Evolutionary conservation across 2,797 vertebrate genomes (phyloP).

Genomic region (Alosa sapidissima): DNA sequence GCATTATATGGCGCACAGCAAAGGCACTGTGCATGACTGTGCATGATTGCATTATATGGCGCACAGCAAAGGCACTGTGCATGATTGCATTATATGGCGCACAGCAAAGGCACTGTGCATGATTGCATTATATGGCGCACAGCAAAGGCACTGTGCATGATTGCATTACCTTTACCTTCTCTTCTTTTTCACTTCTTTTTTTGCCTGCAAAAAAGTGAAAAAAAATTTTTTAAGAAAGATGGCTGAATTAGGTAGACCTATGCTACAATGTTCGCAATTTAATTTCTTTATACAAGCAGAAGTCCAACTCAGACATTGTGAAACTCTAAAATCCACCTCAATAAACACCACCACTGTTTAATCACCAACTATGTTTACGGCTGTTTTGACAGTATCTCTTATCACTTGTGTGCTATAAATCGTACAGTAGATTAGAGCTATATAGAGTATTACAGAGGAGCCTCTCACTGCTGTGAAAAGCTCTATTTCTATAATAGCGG

Average conservation of each 20-base stretch:
- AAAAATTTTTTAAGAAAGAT: not conserved
- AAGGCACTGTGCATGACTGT: not conserved
- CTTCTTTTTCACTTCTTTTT: conserved; percentile 90
- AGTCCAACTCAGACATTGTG: not conserved
- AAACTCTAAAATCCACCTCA: not conserved
- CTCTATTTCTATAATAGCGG: not conserved
- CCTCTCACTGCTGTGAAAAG: not conserved
- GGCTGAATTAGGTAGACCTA: not conserved
- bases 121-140: no score
- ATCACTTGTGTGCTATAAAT: not conserved
- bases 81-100: no score
- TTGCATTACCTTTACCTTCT: conserved; percentile 74
- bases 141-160: no score
- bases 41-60: no score
- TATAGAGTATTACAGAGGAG: not conserved
- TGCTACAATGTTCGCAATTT: no score
- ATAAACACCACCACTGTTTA: not conserved
- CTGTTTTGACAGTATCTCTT: not conserved
- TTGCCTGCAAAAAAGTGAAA: conserved; percentile 61
- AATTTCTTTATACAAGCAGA: not conserved
- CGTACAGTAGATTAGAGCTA: not conserved
- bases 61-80: no score
- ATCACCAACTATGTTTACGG: not conserved
- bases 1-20: conserved; percentile 55
- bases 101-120: no score